Conservation (phyloP, 2,797 vertebrate species). For the Pangasius krempfi region DNA sequence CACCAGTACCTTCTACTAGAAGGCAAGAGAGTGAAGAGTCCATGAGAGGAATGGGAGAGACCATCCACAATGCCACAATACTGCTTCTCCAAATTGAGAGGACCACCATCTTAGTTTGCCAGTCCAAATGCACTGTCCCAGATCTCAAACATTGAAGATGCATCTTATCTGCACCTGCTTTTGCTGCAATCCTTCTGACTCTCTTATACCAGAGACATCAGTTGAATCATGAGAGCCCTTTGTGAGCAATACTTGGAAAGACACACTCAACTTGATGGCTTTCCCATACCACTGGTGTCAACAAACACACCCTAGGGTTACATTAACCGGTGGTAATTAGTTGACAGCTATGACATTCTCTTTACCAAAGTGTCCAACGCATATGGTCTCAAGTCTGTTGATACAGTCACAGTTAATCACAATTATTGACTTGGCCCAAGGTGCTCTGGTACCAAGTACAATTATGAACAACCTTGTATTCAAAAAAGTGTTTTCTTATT, state of each 20-base stretch:
- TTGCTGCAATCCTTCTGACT: not conserved
- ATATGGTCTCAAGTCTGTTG: not conserved
- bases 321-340: not conserved
- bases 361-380: not conserved
- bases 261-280: not conserved
- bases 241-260: not conserved
- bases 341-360: not conserved
- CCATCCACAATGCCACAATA: not conserved
- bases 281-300: not conserved
- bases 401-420: not conserved
- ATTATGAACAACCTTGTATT: not conserved
- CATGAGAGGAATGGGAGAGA: not conserved
- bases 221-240: not conserved
- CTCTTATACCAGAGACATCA: not conserved
- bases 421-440: not conserved
- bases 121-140: not conserved
- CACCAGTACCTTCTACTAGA: not conserved
- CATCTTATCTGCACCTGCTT: not conserved
- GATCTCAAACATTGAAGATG: not conserved
- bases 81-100: not conserved
- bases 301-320: not conserved
- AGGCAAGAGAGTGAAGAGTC: not conserved
- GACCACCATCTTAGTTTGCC: not conserved
- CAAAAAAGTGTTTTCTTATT: not conserved
- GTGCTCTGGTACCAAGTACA: not conserved